Evolutionary conservation across 2,888 invertebrate genomes (phyloP), one percentile per base, ranked within the genome.

Genomic region (Sphaerophoria rueppellii): DNA sequence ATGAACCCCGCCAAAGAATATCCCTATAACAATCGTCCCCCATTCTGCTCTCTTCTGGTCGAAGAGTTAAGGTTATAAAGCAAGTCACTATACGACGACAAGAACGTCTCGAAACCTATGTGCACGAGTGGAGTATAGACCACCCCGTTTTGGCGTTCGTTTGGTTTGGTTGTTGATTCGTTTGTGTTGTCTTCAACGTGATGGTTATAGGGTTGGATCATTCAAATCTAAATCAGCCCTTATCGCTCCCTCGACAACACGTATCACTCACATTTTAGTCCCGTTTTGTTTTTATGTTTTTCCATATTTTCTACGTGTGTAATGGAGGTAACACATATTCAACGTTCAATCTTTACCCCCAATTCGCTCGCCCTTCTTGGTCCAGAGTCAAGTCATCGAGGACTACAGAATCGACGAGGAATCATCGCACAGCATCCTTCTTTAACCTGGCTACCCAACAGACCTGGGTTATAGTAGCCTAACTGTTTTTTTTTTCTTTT

Each of bases 141-240:
- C 43, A 9, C 43, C 43, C 9, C 43, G 11, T 43, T 12, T 9
- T 9, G 6, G 24, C 24, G 24, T 24, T 24, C 24, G 9, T 43
- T 43, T 4, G 0, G 43, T 4, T 11, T 9, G 9, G 40, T 40
- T 40, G 40, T 43, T 43, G 7, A 48, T 14, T 57, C 57, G 71
- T 46, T 34, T 14, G 65, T 14, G 71, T 58, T 24, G 24, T 43
- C 52, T 67, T 67, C 67, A 48, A 50, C 37, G 75, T 60, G 58
- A 75, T 54, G 63, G 50, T 58, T 72, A 55, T 32, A 54, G 63
- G 85, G 85, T 73, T 81, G 85, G 81, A 81, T 85, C 81, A 85
- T 85, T 85, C 85, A 87, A 88, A 88, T 87, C 87, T 87, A 88
- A 89, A 89, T 89, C 88, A 88, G 88, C 88, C 87, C 88, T 88